Evolutionary conservation across 2,888 invertebrate genomes (phyloP).

Genomic region (Lasioglossum marginatum): DNA sequence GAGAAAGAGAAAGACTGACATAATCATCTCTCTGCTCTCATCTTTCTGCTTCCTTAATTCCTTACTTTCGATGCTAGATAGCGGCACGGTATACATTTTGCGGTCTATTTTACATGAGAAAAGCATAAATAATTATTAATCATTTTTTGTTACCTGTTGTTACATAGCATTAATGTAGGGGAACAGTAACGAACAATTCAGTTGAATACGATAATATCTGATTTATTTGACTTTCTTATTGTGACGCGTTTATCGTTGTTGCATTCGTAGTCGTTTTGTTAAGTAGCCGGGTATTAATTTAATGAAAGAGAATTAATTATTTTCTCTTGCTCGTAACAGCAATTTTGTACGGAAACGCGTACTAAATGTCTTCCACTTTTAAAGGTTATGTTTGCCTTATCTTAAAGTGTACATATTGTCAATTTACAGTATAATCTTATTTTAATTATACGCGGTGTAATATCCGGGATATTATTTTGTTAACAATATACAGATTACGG

Average conservation of each 20-base stretch:
- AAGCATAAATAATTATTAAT: constrained; percentile 6
- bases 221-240: background rate
- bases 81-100: no score
- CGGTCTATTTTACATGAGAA: background rate
- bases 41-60: no score
- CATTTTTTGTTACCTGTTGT: background rate
- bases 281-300: background rate
- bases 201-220: background rate
- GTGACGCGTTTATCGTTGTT: background rate
- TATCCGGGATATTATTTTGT: background rate
- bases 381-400: background rate
- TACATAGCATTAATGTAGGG: background rate
- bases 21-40: no score
- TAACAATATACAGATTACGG: background rate
- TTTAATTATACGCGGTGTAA: background rate
- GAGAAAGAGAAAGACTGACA: no score
- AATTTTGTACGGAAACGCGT: background rate
- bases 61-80: background rate
- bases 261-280: background rate
- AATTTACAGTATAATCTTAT: background rate
- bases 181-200: background rate
- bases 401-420: background rate
- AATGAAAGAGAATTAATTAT: background rate
- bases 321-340: background rate
- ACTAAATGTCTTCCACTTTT: background rate